phyloP scores from a whole-genome alignment of 1,140 invertebrate genomes.

The Bactericera cockerelli region DNA sequence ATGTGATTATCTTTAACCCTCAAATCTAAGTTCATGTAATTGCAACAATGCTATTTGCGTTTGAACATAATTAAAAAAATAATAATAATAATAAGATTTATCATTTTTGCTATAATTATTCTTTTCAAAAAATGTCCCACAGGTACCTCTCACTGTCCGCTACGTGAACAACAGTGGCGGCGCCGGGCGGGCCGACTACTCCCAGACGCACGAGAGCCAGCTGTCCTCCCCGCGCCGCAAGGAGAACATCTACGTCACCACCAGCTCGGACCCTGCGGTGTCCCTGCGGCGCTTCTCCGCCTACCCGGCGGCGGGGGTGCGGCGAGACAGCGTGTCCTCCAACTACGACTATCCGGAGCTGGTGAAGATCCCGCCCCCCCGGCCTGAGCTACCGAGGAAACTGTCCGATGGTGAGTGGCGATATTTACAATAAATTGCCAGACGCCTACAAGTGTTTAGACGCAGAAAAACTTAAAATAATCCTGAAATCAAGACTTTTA shows the following conservation, averaged over 20 bases:
- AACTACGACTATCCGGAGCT: slow-evolving; percentile 8
- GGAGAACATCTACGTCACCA: slow-evolving; percentile 7
- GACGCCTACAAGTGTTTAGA: too few relatives aligned
- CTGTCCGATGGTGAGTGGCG: neutral
- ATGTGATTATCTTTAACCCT: too few relatives aligned
- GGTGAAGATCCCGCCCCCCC: neutral
- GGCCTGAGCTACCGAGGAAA: neutral
- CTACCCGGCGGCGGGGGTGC: neutral
- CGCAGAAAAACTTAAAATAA: too few relatives aligned
- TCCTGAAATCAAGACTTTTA: too few relatives aligned
- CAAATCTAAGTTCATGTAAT: too few relatives aligned
- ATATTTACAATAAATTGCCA: too few relatives aligned
- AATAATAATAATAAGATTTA: too few relatives aligned
- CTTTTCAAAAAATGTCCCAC: too few relatives aligned
- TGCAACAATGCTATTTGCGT: too few relatives aligned
- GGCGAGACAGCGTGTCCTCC: neutral
- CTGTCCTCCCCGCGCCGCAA: neutral
- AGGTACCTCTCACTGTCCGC: neutral
- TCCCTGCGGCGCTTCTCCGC: neutral
- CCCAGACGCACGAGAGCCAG: neutral
- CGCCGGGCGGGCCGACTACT: neutral
- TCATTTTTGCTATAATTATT: too few relatives aligned
- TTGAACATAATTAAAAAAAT: too few relatives aligned
- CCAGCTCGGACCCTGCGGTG: neutral
- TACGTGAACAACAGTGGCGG: neutral